Evolutionary conservation across 2,797 vertebrate genomes (phyloP).

Genomic region (Helicolenus hilgendorfi): DNA sequence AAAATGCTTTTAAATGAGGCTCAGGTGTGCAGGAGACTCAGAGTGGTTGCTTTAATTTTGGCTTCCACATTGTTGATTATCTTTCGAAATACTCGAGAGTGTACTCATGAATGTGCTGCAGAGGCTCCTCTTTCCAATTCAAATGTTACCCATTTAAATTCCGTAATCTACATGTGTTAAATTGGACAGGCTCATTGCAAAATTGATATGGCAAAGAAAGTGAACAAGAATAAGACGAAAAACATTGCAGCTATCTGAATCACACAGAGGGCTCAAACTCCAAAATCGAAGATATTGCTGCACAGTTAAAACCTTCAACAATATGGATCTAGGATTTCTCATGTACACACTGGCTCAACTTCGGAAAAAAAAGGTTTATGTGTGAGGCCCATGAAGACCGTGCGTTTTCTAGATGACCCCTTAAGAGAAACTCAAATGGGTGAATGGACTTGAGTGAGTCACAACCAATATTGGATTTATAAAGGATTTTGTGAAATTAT

Average conservation of each 20-base stretch:
- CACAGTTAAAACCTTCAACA: not conserved
- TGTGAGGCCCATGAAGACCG: not conserved
- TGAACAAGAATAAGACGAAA: not conserved
- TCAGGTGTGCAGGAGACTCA: not conserved
- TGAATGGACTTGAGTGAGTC: not conserved
- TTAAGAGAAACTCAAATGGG: not conserved
- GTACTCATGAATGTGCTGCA: not conserved
- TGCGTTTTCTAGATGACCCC: not conserved
- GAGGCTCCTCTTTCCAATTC: too few species aligned
- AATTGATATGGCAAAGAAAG: not conserved
- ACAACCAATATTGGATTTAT: not conserved
- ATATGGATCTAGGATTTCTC: not conserved
- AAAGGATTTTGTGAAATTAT: not conserved
- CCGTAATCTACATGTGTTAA: not conserved
- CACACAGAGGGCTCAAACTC: too few species aligned
- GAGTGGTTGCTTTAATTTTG: slow-evolving; percentile 1
- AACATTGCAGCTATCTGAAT: not conserved
- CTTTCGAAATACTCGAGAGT: too few species aligned
- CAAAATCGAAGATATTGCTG: too few species aligned
- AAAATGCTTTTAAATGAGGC: slow-evolving; percentile 27
- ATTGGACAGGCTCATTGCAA: not conserved
- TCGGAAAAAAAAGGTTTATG: rapidly evolving
- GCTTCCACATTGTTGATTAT: not conserved
- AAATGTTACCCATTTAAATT: too few species aligned
- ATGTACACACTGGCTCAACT: not conserved